Base-by-base conservation (phyloP, 2,888 invertebrate species). In the Limenitis camilla region DNA sequence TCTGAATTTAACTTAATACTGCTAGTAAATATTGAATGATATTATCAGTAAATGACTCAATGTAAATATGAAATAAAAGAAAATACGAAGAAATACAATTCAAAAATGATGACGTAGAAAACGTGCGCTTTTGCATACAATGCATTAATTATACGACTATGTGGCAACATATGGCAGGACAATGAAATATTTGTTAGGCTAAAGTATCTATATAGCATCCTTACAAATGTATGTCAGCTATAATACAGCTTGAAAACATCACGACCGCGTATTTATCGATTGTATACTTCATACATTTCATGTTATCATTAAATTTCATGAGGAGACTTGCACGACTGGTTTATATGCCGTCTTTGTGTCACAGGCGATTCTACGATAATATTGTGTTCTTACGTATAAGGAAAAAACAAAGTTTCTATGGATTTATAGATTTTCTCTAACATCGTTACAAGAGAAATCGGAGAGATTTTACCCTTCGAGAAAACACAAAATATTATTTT, bases 301-400 rank as follows among this genome's bases (percentile, higher is more conserved):
- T 58, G 60, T 56, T 61, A 62, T 59, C 62, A 66, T 72, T 70
- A 66, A 67, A 47, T 71, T 73, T 71, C 68, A 74, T 67, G 67
- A 71, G 61, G 58, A 58, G 49, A 49, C 55, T 60, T 59, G 51
- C 55, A 57, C 58, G 60, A 62, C 56, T 49, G 52, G 47, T 55
- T 39, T 46, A 45, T 58, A 58, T 53, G 55, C 52, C 46, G 47
- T 40, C 55, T 50, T 55, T 46, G 40, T 46, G 36, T 40, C 32
- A 41, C 31, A 46, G 47, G 28, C 48, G 30, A 39, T 40, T 44
- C 39, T 31, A 39, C 30, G 36, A 53, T 49, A 44, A 40, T 40
- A 28, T 45, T 36, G 35, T 29, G 28, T 45, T 8, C 10, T 28
- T 29, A 5, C 10, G 28, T 11, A 36, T 30, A 5, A 36, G 36